Base-by-base conservation (phyloP, 2,888 invertebrate genomes). In the Falcaria lacertinaria region DNA sequence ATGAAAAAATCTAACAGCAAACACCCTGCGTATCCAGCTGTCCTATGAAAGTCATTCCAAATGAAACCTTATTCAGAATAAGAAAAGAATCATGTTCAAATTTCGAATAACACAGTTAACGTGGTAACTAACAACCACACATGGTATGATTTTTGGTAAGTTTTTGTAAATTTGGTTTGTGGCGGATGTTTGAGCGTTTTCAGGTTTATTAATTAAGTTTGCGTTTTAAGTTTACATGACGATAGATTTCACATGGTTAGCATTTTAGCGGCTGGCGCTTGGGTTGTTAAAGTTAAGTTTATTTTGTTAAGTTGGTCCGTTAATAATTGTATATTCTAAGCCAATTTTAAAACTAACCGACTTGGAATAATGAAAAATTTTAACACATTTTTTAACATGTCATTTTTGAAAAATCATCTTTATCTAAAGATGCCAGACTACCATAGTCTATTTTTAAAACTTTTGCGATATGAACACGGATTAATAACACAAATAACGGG, bases 121-220 rank as follows among this genome's bases (percentile, higher is more conserved):
- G 65, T 57, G 68, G n/a, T 54, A 22, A 43, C 11, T 28, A 43
- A 35, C 44, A 52, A 61, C 61, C 61, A 59, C 59, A 61, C 60
- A 56, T 60, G 84, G 82, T 83, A 82, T 81, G 74, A 82, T 84
- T 77, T 69, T 65, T n/a, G 64, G 69, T 66, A 49, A 59, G 60
- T 79, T 86, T 80, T 87, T 84, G 79, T 70, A 68, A 71, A 70
- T 76, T 78, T 76, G 64, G 69, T 62, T 67, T 67, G 56, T 64
- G 71, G 62, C 84, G 85, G 83, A 86, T 86, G 82, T 88, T 86
- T 86, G 82, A 79, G 59, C 70, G 70, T 69, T 68, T 73, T 74
- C 60, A 28, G 60, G 70, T 65, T 58, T 74, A 78, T 78, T 85
- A 83, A 85, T 85, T 84, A 82, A 77, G 66, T 78, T 74, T 67